Percentiles rank a stretch among this genome's conserved stretches.
phyloP scores from a whole-genome alignment of 2,797 vertebrate species.

The Anguilla pacifica region DNA sequence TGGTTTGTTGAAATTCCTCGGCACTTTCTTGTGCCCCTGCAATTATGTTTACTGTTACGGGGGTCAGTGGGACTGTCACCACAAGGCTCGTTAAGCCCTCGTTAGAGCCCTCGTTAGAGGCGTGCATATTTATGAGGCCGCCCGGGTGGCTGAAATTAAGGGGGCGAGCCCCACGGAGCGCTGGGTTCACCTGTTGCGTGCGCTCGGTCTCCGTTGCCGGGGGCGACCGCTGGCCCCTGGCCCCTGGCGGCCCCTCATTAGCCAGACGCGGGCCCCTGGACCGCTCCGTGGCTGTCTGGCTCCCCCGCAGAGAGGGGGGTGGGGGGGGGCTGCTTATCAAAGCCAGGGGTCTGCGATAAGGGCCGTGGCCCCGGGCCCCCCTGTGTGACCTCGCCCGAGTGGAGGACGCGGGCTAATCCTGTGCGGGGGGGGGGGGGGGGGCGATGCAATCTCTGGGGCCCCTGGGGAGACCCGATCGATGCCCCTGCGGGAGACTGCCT shows the following conservation, averaged over 20 bases:
- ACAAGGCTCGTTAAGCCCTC: background rate
- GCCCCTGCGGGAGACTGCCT: background rate
- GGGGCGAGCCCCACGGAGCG: background rate
- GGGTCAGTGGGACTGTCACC: background rate
- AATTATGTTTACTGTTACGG: background rate
- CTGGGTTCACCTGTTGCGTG: background rate
- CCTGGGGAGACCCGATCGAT: background rate
- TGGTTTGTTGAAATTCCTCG: background rate
- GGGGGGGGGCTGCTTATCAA: slow-evolving; percentile 3
- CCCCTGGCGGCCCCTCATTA: slow-evolving; percentile 2
- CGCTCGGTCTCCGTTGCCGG: background rate
- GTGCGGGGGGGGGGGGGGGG: background rate
- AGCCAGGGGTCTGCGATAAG: background rate
- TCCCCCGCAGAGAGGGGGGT: no score
- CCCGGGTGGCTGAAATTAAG: background rate
- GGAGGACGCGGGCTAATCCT: background rate
- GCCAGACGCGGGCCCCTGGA: background rate
- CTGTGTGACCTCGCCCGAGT: background rate
- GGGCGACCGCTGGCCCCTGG: background rate
- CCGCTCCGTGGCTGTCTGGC: background rate
- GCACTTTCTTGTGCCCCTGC: background rate
- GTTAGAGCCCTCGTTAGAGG: no score
- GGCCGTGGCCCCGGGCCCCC: background rate
- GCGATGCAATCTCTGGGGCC: background rate
- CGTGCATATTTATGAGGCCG: background rate